Base-by-base conservation (phyloP, 1,140 invertebrate genomes). In the Atta colombica region DNA sequence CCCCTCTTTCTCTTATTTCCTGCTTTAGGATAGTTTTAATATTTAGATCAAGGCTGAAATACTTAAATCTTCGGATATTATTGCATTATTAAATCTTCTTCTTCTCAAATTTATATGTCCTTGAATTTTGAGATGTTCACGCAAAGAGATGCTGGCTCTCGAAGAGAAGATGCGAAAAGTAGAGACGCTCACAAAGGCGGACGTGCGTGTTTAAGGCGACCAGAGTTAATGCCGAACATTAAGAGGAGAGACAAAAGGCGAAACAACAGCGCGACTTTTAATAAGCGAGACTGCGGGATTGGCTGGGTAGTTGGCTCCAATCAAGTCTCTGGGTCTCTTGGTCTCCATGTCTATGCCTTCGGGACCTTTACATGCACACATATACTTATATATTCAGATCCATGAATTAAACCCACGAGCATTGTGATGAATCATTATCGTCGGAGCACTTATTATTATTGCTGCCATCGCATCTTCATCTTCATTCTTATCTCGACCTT, bases 261-360 rank as follows among this genome's bases (percentile, higher is more conserved):
- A 94, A 94, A 95, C 93, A 93, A 94, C 94, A 89, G 92, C 91
- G 89, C 88, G 91, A 93, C 80, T 94, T 95, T 95, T 95, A 95
- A 95, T 95, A 93, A 94, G 92, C 77, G 78, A 86, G 89, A 89
- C 87, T 90, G 90, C 90, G 85, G 91, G 94, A 95, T 95, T 95
- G 94, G 94, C 74, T 88, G 92, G 89, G 88, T 87, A 94, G 93
- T 95, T 95, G 94, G 93, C 94, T 94, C 92, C 94, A 95, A 95
- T 95, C 92, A 95, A 94, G 93, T 92, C 88, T 85, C 86, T 88
- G 91, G 89, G 92, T 92, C 93, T 93, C 93, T 80, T 55, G 89
- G 89, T 90, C 91, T 90, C 80, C 58, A 84, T 45, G 82, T 63
- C 84, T 80, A 69, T 58, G 31, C 49, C 68, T 77, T 65, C 60